phyloP scores from a whole-genome alignment of 1,140 invertebrate species.

The Apis dorsata region DNA sequence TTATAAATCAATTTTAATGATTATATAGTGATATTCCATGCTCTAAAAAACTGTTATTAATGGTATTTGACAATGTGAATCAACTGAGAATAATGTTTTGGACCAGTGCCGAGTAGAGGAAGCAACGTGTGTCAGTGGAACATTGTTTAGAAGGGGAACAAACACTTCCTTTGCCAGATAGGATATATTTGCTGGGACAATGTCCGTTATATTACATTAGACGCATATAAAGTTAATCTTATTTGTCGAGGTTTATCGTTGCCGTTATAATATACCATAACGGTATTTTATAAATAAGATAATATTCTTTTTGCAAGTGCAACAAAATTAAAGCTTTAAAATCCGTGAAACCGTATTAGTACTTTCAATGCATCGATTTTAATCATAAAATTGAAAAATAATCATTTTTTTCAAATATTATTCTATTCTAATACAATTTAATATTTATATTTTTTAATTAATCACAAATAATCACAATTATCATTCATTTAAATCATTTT shows the following conservation, averaged over 20 bases:
- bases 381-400: neutral
- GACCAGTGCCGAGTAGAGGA: slow-evolving; percentile 37
- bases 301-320: slow-evolving; percentile 6
- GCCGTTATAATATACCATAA: slow-evolving; percentile 46
- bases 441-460: neutral
- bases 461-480: too few relatives aligned
- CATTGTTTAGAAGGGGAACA: slow-evolving; percentile 32
- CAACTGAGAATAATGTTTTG: slow-evolving; percentile 43
- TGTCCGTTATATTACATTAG: slow-evolving; percentile 49
- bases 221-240: slow-evolving; percentile 42
- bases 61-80: slow-evolving; percentile 10
- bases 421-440: neutral
- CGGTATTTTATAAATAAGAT: slow-evolving; percentile 44
- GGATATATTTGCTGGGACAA: slow-evolving; percentile 11
- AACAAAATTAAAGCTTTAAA: neutral
- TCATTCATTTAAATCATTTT: neutral
- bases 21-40: neutral
- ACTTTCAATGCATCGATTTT: neutral
- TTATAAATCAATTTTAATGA: slow-evolving; percentile 10
- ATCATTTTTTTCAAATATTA: neutral
- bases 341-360: neutral
- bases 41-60: neutral
- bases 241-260: slow-evolving; percentile 41
- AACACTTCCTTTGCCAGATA: slow-evolving; percentile 32
- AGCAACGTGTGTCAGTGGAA: slow-evolving; percentile 44